Conservation (phyloP, 2,888 invertebrate genomes). For the Cataglyphis altisquamis region DNA sequence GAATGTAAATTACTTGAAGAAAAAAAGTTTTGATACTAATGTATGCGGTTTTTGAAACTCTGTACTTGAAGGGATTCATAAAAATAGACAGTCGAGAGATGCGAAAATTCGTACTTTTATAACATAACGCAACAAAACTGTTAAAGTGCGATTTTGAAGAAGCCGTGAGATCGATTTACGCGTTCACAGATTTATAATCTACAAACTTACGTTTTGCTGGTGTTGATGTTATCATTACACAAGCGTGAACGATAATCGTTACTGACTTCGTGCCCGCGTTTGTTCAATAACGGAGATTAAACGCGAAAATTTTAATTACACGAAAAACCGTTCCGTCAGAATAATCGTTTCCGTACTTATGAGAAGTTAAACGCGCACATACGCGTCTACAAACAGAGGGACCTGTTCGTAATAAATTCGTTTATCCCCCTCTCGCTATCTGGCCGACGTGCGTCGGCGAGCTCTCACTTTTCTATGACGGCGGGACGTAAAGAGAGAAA, state of each 20-base stretch:
- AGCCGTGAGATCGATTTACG: background rate
- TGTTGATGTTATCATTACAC: conserved; percentile 29
- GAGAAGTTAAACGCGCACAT: conserved; percentile 60
- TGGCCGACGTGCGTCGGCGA: conserved; percentile 30
- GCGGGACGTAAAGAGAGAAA: conserved; percentile 74
- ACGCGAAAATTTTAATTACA: conserved; percentile 53
- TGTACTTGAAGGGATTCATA: conserved; percentile 22
- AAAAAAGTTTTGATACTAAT: conserved; percentile 48
- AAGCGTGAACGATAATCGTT: conserved; percentile 28
- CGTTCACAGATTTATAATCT: conserved; percentile 28
- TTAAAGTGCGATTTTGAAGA: background rate
- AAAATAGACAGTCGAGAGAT: background rate
- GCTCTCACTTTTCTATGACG: conserved; percentile 75
- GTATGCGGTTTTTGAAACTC: conserved; percentile 35
- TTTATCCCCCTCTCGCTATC: conserved; percentile 70
- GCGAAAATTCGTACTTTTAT: conserved; percentile 16
- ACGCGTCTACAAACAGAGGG: conserved; percentile 55
- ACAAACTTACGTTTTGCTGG: background rate
- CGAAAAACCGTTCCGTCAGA: conserved; percentile 38
- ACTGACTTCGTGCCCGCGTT: conserved; percentile 7
- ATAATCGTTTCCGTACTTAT: conserved; percentile 47
- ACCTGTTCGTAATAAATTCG: conserved; percentile 79
- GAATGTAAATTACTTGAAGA: conserved; percentile 47
- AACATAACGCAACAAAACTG: background rate
- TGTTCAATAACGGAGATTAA: conserved; percentile 53